Base-by-base conservation (phyloP, 2,888 invertebrate species). In the Exocentrus adspersus region DNA sequence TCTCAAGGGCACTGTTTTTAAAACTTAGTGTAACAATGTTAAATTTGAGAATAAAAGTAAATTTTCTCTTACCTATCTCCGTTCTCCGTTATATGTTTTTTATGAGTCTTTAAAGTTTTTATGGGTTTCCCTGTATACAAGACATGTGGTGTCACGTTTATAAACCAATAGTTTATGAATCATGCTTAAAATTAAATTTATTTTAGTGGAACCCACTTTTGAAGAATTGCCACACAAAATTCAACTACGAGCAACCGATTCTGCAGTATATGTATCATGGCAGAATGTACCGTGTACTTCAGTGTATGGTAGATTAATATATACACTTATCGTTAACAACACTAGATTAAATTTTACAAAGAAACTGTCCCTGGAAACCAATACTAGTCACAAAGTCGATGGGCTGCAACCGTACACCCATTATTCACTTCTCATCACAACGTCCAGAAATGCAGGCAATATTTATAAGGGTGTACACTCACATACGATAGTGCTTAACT, bases 141-240 rank as follows among this genome's bases (percentile, higher is more conserved):
- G n/a, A n/a, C n/a, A n/a, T n/a, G n/a, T n/a, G n/a, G n/a, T n/a
- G n/a, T n/a, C n/a, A n/a, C n/a, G n/a, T n/a, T n/a, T n/a, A n/a
- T n/a, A n/a, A n/a, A n/a, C n/a, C n/a, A n/a, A n/a, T n/a, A n/a
- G n/a, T n/a, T n/a, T n/a, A n/a, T n/a, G n/a, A n/a, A n/a, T n/a
- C n/a, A n/a, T n/a, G n/a, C n/a, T n/a, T n/a, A n/a, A n/a, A n/a
- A n/a, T n/a, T n/a, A n/a, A n/a, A n/a, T 50, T 10, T 56, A 54
- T 75, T 76, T 37, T 43, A 80, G 79, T 68, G n/a, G 70, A 72
- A 63, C 77, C 75, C 14, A 73, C 68, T 10, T 24, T 73, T 24
- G 75, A 77, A 52, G 80, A 81, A 73, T 48, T 77, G 6, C 80
- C 80, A 3, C 72, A 66, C n/a, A 75, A 73, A 58, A 67, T 79